phyloP scores from a whole-genome alignment of 2,888 invertebrate species.

The Graphium colonna region DNA sequence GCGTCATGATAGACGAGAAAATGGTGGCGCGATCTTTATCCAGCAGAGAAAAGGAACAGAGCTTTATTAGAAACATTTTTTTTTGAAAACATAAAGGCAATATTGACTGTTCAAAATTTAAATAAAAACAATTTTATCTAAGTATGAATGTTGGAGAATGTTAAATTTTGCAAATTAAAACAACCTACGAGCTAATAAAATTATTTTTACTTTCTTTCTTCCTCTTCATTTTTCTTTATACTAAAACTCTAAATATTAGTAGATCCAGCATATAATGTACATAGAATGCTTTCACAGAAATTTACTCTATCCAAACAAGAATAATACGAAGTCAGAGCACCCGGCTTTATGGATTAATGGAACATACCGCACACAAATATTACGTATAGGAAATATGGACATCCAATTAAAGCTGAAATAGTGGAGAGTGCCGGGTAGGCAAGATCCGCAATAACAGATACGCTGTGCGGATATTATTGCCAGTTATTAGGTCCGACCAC shows the following conservation, averaged over 20 bases:
- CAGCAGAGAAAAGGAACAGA: too few species aligned
- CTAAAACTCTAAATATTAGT: too few species aligned
- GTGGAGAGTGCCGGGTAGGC: slow-evolving; percentile 31
- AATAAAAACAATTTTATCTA: too few species aligned
- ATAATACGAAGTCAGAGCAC: neutral
- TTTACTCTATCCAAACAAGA: neutral
- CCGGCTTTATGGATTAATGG: too few species aligned
- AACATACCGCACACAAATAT: slow-evolving; percentile 16
- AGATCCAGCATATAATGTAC: too few species aligned
- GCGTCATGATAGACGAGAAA: too few species aligned
- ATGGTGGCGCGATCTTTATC: too few species aligned
- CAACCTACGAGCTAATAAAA: neutral
- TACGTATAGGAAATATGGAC: slow-evolving; percentile 40
- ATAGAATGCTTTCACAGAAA: too few species aligned
- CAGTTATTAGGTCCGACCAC: slow-evolving; percentile 47
- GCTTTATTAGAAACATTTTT: too few species aligned
- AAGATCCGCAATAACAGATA: slow-evolving; percentile 38
- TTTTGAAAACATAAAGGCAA: too few species aligned
- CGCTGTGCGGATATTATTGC: slow-evolving; percentile 45
- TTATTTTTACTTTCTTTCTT: neutral
- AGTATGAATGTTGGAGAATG: neutral
- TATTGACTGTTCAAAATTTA: too few species aligned
- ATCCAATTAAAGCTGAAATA: slow-evolving; percentile 50
- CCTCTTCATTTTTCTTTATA: too few species aligned
- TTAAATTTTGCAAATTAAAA: neutral